Conservation (phyloP, 1,140 invertebrate genomes). For the Maconellicoccus hirsutus region DNA sequence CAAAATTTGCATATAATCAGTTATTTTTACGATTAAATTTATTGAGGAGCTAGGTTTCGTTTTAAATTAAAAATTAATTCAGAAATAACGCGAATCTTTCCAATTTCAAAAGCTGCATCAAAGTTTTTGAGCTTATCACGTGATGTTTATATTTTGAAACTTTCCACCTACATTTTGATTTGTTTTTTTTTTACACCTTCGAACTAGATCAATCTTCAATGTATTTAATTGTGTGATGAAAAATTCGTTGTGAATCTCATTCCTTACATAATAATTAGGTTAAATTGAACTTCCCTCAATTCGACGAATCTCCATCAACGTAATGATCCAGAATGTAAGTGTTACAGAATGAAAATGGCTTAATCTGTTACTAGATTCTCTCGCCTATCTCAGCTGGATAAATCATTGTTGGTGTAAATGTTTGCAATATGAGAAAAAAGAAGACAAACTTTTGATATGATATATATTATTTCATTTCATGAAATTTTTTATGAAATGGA, state of each 20-base stretch:
- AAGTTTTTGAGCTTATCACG: not conserved
- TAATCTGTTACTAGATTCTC: not conserved
- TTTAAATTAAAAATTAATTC: too few species aligned
- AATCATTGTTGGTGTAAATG: not conserved
- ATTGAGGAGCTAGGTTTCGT: too few species aligned
- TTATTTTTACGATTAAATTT: too few species aligned
- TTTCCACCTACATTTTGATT: not conserved
- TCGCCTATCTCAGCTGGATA: not conserved
- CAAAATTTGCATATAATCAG: too few species aligned
- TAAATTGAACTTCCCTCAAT: not conserved
- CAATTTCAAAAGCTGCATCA: too few species aligned
- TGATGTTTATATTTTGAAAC: constrained; percentile 6
- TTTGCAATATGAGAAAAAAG: not conserved
- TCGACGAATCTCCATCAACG: not conserved
- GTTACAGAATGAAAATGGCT: not conserved
- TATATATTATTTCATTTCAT: constrained; percentile 1
- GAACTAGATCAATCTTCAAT: not conserved
- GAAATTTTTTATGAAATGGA: constrained; percentile 23
- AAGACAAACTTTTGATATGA: constrained; percentile 1
- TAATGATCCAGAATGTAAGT: not conserved
- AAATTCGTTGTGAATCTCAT: not conserved
- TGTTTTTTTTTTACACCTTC: not conserved
- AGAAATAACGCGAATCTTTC: too few species aligned
- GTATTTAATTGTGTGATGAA: not conserved
- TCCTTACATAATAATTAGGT: not conserved